Evolutionary conservation across 2,888 invertebrate species (phyloP).

Genomic region (Nematopogon swammerdamellus): DNA sequence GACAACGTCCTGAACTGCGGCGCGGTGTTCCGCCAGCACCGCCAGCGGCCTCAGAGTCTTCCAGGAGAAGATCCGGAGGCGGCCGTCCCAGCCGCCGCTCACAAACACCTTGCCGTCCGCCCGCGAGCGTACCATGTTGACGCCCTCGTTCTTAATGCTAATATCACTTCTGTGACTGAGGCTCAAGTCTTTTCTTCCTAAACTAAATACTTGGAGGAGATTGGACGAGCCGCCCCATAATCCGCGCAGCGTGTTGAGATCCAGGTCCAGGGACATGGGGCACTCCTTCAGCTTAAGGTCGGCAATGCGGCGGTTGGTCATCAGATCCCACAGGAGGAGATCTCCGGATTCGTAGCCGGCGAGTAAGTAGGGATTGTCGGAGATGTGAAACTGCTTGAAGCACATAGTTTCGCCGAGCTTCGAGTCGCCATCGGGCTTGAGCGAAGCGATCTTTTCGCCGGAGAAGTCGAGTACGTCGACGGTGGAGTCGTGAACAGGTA

Average conservation of each 20-base stretch:
- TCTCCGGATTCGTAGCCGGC: conserved; percentile 74
- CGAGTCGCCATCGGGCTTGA: conserved; percentile 31
- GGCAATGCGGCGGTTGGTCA: conserved; percentile 54
- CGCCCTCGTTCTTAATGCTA: conserved; percentile 69
- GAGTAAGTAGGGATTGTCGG: conserved; percentile 55
- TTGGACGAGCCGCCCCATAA: conserved; percentile 64
- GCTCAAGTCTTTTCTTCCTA: conserved; percentile 51
- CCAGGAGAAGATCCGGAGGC: conserved; percentile 74
- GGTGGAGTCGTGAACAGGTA: conserved; percentile 60
- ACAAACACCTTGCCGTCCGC: conserved; percentile 70
- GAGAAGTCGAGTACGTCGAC: conserved; percentile 49
- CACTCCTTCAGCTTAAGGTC: conserved; percentile 59
- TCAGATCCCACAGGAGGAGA: conserved; percentile 68
- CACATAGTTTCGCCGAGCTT: conserved; percentile 65
- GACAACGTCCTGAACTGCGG: conserved; percentile 67
- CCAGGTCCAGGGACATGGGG: conserved; percentile 71
- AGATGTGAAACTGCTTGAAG: conserved; percentile 48
- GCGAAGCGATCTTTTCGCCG: conserved; percentile 34
- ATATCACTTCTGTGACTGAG: conserved; percentile 59
- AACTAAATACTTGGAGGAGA: conserved; percentile 59
- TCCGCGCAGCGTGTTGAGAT: conserved; percentile 61
- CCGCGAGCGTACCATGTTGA: conserved; percentile 65
- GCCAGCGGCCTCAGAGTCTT: conserved; percentile 69
- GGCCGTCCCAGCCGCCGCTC: conserved; percentile 74
- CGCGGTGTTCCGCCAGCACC: conserved; percentile 70